A percentile compares a stretch with the other conserved stretches of the same genome.
Evolutionary conservation across 1,140 invertebrate genomes (phyloP).

Genomic region (Drosophila sturtevanti): DNA sequence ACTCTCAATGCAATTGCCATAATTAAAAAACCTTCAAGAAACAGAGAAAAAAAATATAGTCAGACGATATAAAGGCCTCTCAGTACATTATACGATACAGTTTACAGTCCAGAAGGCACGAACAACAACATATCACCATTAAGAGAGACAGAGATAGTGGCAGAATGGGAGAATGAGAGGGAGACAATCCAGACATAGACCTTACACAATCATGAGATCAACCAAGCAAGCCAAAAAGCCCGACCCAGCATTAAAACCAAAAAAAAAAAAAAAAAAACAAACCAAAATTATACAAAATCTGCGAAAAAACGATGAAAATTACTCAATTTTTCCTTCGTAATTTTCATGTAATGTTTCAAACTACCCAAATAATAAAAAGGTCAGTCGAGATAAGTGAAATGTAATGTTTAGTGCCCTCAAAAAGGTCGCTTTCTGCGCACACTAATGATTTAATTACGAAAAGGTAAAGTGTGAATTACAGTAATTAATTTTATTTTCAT

Average conservation of each 20-base stretch:
- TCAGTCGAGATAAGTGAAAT: slow-evolving; percentile 66
- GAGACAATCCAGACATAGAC: slow-evolving; percentile 46
- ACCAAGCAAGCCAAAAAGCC: slow-evolving; percentile 57
- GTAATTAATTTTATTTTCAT: background rate
- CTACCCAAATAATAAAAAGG: slow-evolving; percentile 29
- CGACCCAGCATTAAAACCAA: slow-evolving; percentile 50
- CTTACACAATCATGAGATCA: slow-evolving; percentile 70
- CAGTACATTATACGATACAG: slow-evolving; percentile 30
- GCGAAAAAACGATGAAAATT: slow-evolving; percentile 69
- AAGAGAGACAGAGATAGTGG: slow-evolving; percentile 15
- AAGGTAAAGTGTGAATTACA: slow-evolving; percentile 18
- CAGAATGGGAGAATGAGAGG: background rate
- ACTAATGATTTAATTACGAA: slow-evolving; percentile 66
- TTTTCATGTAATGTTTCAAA: slow-evolving; percentile 36
- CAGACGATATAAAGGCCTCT: slow-evolving; percentile 7
- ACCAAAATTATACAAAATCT: slow-evolving; percentile 24
- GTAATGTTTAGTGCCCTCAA: slow-evolving; percentile 31
- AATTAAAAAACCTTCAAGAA: slow-evolving; percentile 70
- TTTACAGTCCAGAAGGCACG: slow-evolving; percentile 79
- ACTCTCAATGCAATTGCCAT: slow-evolving; percentile 60
- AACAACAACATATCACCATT: slow-evolving; percentile 25
- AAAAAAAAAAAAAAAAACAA: no score
- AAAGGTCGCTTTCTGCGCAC: slow-evolving; percentile 76
- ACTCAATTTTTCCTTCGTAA: slow-evolving; percentile 60
- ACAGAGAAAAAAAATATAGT: slow-evolving; percentile 26